Evolutionary conservation across 2,113 vertebrate genomes (phyloP).

Genomic region (Sialia sialis): DNA sequence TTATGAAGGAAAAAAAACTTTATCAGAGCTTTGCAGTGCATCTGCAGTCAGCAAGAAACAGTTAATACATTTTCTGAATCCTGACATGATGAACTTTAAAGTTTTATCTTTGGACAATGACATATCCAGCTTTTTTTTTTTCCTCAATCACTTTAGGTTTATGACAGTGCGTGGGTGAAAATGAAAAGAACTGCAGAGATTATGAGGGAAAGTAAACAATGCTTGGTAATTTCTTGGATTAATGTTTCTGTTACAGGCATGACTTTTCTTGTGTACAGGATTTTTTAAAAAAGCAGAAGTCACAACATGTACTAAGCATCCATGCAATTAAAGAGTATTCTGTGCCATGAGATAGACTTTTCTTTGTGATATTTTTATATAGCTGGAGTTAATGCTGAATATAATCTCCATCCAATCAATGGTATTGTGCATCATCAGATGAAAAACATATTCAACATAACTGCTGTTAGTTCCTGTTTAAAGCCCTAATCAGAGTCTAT

Average conservation of each 20-base stretch:
- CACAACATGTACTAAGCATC: conserved; percentile 60
- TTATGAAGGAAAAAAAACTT: neutral
- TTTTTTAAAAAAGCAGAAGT: conserved; percentile 53
- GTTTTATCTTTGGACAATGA: neutral
- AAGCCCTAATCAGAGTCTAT: conserved; percentile 69
- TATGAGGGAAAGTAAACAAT: conserved; percentile 31
- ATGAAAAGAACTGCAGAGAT: neutral
- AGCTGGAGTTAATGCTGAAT: conserved; percentile 67
- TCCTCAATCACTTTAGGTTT: neutral
- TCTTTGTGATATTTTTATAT: conserved; percentile 69
- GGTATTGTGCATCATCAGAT: conserved; percentile 70
- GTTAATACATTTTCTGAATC: conserved; percentile 1
- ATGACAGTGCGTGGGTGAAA: neutral
- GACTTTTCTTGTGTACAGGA: conserved; percentile 9
- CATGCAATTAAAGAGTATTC: conserved; percentile 69
- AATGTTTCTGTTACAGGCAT: conserved; percentile 46
- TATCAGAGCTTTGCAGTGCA: conserved; percentile 13
- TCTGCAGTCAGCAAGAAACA: conserved; percentile 19
- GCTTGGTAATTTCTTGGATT: conserved; percentile 42
- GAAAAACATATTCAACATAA: conserved; percentile 70
- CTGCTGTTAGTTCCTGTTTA: conserved; percentile 70
- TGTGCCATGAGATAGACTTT: conserved; percentile 52
- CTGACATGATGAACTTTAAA: conserved; percentile 23
- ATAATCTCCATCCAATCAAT: conserved; percentile 72
- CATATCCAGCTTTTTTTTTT: neutral